Base-by-base conservation (phyloP, 2,113 vertebrate species). In the Gopherus evgoodei region DNA sequence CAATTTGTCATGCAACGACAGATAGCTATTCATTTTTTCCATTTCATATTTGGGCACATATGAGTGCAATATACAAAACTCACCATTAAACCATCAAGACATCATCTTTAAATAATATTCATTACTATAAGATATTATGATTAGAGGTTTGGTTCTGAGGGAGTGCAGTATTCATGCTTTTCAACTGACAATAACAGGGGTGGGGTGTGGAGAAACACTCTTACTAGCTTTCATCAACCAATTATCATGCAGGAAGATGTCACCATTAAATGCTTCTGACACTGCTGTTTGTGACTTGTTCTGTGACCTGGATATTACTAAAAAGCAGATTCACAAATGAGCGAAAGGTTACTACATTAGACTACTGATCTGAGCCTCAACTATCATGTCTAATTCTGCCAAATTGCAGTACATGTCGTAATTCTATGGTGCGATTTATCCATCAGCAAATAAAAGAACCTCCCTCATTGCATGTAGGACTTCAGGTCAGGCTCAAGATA, bases 251-350 rank as follows among this genome's bases (percentile, higher is more conserved):
- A 75, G 53, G 25, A 84, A 79, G 85, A 93, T 57, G 50, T 76
- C 85, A 94, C 31, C 69, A n/a, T 4, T 44, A 88, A 93, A 5
- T 27, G 76, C 84, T 93, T 95, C 91, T 19, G 93, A 54, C 35
- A 54, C 44, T 44, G 12, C 8, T 81, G 25, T 31, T 62, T 75
- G 22, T 76, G 84, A 91, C 72, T 89, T 90, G 42, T 8, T 95
- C 42, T 59, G 29, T 91, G 76, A 89, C 47, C 69, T 17, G n/a
- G 44, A 79, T 17, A 25, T 25, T 56, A 84, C 65, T 90, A 94
- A 91, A 80, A 76, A 9, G 5, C 57, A 35, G 0, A 1, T 8
- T 31, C 42, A 83, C 25, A 83, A 69, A 47, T 6, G 11, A 92
- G 6, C 24, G 4, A 95, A 89, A 88, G 44, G 31, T 65, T 59